Base-by-base conservation (phyloP, 2,888 invertebrate genomes). In the Eupithecia dodoneata region DNA sequence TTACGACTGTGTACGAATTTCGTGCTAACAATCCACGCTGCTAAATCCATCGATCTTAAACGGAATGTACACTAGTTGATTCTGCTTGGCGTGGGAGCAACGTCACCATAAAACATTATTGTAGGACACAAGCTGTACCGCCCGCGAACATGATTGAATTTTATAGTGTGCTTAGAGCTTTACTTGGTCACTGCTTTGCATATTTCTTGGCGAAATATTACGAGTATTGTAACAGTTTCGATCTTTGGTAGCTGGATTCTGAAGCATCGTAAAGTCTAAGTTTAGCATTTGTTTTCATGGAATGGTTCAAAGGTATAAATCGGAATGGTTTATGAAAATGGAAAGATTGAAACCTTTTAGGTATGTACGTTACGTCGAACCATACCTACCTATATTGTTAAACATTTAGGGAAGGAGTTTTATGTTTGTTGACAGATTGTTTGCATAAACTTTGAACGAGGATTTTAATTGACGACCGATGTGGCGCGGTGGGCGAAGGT, bases 61-160 rank as follows among this genome's bases (percentile, higher is more conserved):
- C 55, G 83, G 85, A 86, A 86, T 87, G 83, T 81, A 79, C 83
- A 80, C 83, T 79, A 82, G 86, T 84, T 87, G 91, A 91, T 90
- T 90, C 87, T 81, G 83, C 80, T 47, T 78, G 79, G 90, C 91
- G 93, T 93, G 93, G 94, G 94, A 91, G 93, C 91, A 90, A 90
- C 85, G 93, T 92, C 91, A 91, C 89, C 88, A 92, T 94, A 93
- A 94, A 94, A 90, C 91, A 92, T 90, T 90, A 89, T 89, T 87
- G 85, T 84, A 82, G 78, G 86, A 87, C 87, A 88, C 87, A 89
- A 63, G 89, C 82, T 84, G 87, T 86, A 88, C 88, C 88, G 89
- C 87, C 89, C 85, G 88, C 87, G 86, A 88, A 89, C 91, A 88
- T 92, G 93, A 94, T 93, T 93, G 93, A 93, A 94, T 91, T 93